Evolutionary conservation across 2,888 invertebrate genomes (phyloP).

Genomic region (Deilephila porcellus): DNA sequence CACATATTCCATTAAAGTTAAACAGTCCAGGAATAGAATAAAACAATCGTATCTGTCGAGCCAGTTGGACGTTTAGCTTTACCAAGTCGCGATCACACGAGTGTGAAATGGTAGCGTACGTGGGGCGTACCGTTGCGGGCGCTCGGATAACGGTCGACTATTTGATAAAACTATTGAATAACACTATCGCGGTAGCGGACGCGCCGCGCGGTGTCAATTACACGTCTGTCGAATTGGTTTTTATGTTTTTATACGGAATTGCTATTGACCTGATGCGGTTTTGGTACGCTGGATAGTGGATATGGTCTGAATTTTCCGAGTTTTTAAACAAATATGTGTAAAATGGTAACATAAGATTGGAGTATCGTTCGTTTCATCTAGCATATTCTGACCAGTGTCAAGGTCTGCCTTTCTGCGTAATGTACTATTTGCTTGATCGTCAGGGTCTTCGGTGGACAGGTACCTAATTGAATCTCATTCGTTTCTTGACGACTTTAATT

Average conservation of each 20-base stretch:
- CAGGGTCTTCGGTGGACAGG: too few relatives aligned
- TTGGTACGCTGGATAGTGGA: neutral
- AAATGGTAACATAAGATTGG: too few relatives aligned
- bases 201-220: conserved; percentile 7
- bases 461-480: too few relatives aligned
- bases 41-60: neutral
- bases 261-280: neutral
- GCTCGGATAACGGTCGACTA: conserved; percentile 33
- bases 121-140: conserved; percentile 35
- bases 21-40: too few relatives aligned
- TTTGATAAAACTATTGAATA: conserved; percentile 30
- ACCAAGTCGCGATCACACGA: conserved; percentile 30
- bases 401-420: too few relatives aligned
- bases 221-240: conserved; percentile 5
- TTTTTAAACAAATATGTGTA: too few relatives aligned
- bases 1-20: too few relatives aligned
- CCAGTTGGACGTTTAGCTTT: neutral
- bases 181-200: conserved; percentile 17
- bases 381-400: too few relatives aligned
- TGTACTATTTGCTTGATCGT: too few relatives aligned
- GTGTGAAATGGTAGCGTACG: conserved; percentile 36
- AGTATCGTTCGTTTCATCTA: too few relatives aligned
- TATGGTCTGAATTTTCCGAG: too few relatives aligned
- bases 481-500: too few relatives aligned
- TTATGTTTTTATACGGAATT: neutral